Evolutionary conservation across 2,113 vertebrate genomes (phyloP).

Genomic region (Corynorhinus townsendii): DNA sequence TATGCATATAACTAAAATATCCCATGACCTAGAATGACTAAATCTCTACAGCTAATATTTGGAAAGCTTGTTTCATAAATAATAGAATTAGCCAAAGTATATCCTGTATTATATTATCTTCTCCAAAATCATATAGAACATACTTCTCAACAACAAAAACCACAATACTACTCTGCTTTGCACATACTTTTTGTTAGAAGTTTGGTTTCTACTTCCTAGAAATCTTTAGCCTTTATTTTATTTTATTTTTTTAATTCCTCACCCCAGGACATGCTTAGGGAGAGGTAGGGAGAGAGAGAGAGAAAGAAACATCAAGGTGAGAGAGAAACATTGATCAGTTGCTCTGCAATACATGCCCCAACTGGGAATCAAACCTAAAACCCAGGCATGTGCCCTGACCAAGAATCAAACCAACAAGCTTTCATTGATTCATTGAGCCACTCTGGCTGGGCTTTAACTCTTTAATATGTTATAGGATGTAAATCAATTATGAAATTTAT

Average conservation of each 20-base stretch:
- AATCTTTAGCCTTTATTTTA: neutral
- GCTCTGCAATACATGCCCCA: too few relatives aligned
- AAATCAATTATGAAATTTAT: slow-evolving; percentile 23
- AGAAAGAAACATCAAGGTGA: too few relatives aligned
- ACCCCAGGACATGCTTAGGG: too few relatives aligned
- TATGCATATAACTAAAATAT: neutral
- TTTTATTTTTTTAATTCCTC: too few relatives aligned
- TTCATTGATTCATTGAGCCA: too few relatives aligned
- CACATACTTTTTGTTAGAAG: neutral
- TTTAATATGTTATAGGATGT: neutral
- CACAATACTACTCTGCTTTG: neutral
- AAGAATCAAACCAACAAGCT: too few relatives aligned
- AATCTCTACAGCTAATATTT: neutral
- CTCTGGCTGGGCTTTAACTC: neutral
- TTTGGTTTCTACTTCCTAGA: neutral
- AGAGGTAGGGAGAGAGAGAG: too few relatives aligned
- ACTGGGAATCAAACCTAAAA: too few relatives aligned
- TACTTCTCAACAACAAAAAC: neutral
- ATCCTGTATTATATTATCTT: neutral
- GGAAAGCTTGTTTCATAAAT: neutral
- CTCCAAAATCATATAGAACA: neutral
- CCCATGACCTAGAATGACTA: neutral
- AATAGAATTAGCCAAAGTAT: neutral
- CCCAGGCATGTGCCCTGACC: too few relatives aligned
- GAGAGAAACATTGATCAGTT: too few relatives aligned